Conservation (phyloP, 1,140 invertebrate species). For the Zeugodacus cucurbitae region DNA sequence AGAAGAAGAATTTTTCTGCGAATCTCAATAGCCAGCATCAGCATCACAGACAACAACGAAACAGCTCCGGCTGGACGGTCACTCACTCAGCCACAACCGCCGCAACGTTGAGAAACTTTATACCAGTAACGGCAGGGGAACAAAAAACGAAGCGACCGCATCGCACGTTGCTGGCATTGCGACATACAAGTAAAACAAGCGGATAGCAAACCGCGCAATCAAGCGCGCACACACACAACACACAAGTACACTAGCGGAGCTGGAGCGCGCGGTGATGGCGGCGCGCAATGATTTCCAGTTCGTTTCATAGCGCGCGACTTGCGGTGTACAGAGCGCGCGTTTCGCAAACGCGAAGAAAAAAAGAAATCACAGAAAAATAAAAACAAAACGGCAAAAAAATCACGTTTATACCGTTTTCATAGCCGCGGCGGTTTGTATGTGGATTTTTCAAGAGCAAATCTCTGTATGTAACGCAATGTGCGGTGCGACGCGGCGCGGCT, state of each 20-base stretch:
- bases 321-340: not conserved
- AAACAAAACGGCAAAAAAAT: conserved; percentile 1
- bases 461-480: not conserved
- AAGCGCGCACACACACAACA: not conserved
- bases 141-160: not conserved
- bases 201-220: conserved; percentile 4
- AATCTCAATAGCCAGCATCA: not conserved
- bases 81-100: not conserved
- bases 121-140: not conserved
- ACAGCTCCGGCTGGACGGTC: not conserved
- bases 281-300: conserved; percentile 26
- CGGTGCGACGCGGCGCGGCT: not conserved
- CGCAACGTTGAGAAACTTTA: not conserved
- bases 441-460: conserved; percentile 35
- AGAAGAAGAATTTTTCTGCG: not conserved
- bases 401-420: conserved; percentile 34
- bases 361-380: not conserved
- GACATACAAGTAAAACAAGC: not conserved
- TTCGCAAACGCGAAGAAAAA: not conserved
- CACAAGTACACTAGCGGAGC: not conserved
- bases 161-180: not conserved
- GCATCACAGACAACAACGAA: not conserved
- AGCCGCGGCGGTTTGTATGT: not conserved
- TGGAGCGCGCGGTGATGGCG: not conserved
- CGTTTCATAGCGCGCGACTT: not conserved